Evolutionary conservation across 2,888 invertebrate species (phyloP), one percentile per base, ranked within the genome.

Genomic region (Alloplasta piceator): DNA sequence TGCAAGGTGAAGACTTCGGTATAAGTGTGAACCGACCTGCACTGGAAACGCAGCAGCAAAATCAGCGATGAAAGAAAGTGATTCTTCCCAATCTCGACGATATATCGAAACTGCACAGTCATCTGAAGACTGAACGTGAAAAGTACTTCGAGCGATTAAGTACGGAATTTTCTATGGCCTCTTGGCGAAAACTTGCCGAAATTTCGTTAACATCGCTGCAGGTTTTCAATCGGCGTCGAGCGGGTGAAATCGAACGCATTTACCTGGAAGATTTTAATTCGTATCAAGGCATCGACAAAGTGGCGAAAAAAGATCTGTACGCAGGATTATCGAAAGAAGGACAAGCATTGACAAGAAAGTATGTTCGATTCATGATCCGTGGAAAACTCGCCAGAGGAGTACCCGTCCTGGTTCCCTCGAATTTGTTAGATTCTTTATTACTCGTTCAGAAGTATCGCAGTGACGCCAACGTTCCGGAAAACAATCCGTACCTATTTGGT

Each of bases 191-290:
- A 46, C 71, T 87, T 4, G 81, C 83, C n/a, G n/a, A n/a, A n/a
- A n/a, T n/a, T n/a, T n/a, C n/a, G 5, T 43, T 86, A 1, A 66
- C 83, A 6, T 80, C 80, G 5, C 50, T 86, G 5, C 83, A 83
- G 60, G 12, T 86, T 6, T 85, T 86, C 38, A 86, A 86, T 76
- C 83, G 85, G 36, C 82, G 85, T 9, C 70, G 85, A 12, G 64
- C 86, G 0, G 86, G 86, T 3, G 86, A 86, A 78, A 82, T 85
- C 0, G 85, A 87, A 72, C 55, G 85, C 6, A 41, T 83, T 4
- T 50, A 75, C 3, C 60, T 87, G 0, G 74, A 84, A 36, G 82
- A 87, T 82, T 87, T 82, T 16, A 26, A 79, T 6, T 73, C 68
- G 6, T 68, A 82, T 46, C 78, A 83, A 61, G 64, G 82, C 6